Base-by-base conservation (phyloP, 2,113 vertebrate species). In the Pelobates fuscus region DNA sequence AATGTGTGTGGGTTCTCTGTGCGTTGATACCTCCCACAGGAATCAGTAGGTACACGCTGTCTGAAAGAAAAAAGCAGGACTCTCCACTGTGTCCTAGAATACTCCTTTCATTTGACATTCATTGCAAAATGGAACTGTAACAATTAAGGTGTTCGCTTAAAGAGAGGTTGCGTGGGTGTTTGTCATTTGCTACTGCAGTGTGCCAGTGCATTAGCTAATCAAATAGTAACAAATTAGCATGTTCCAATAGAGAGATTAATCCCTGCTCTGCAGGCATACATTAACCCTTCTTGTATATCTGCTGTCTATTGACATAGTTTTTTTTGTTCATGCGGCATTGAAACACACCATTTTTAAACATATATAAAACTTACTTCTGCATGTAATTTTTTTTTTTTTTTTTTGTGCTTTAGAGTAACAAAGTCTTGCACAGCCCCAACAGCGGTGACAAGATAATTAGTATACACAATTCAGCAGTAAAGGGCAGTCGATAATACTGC, bases 191-290 rank as follows among this genome's bases (percentile, higher is more conserved):
- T 20, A n/a, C 27, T 44, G 20, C 41, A 58, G 24, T 54, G 18
- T 64, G 32, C 49, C 54, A 75, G 57, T 68, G 44, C 54, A 61
- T 77, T 77, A 77, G 73, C 73, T 77, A 77, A 77, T 77, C 65
- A 68, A 77, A 75, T 59, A 30, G 65, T 77, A 77, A 68, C 41
- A 68, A 68, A 77, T 68, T 67, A 77, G 43, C 26, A 75, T 46
- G 73, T 76, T 61, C 64, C 55, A 68, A n/a, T 63, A 60, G 52
- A 30, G 63, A 67, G 29, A 67, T 76, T 67, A 76, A 76, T 76
- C 32, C 37, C 37, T 67, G 37, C 54, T 29, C 54, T 43, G 64
- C 3, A 17, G 37, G 64, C 14, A 58, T 54, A n/a, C 20, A 52
- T 77, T 68, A 76, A 77, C 65, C 41, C 73, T 6, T 52, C 29